Evolutionary conservation across 2,797 vertebrate species (phyloP), one percentile per base, ranked within the genome.

Genomic region (Pempheris klunzingeri): DNA sequence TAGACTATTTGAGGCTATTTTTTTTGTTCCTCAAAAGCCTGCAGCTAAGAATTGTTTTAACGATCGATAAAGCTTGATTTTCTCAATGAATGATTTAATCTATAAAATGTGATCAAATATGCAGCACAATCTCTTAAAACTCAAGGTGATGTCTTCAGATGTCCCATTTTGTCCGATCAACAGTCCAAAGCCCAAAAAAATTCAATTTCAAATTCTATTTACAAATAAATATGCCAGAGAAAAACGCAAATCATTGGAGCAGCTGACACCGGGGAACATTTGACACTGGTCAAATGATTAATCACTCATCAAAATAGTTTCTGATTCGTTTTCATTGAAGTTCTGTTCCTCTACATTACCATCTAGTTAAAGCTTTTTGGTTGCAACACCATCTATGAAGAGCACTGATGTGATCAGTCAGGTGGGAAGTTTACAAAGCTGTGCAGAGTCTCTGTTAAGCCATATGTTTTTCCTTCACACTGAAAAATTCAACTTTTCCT

Each of bases 401-500:
- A n/a, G 13, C 28, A 50, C 2, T 57, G 12, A 67, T 46, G 2
- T 64, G 49, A 68, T 47, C 4, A 34, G 34, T 46, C 7, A 14
- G n/a, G 4, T 14, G 17, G 18, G 7, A 52, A 46, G 49, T 64
- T 58, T 53, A 22, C 14, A 57, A 49, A 76, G 57, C 28, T 39
- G 30, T 65, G 49, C 46, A 20, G 18, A 50, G 41, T 65, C 12
- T 46, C 39, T 53, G 1, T 49, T 68, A 4, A 58, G 6, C 24
- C 3, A 3, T 36, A 10, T 32, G n/a, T 55, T 64, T 60, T 72
- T 28, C 2, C 7, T 55, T 18, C 15, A 7, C 34, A 36, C 20
- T 47, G 47, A 28, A 69, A 52, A 3, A 53, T 53, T 52, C 61
- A 3, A 49, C 5, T 50, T n/a, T 36, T 63, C 28, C 20, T 80